phyloP scores from a whole-genome alignment of 2,888 invertebrate genomes.

The Eristalis intricaria region DNA sequence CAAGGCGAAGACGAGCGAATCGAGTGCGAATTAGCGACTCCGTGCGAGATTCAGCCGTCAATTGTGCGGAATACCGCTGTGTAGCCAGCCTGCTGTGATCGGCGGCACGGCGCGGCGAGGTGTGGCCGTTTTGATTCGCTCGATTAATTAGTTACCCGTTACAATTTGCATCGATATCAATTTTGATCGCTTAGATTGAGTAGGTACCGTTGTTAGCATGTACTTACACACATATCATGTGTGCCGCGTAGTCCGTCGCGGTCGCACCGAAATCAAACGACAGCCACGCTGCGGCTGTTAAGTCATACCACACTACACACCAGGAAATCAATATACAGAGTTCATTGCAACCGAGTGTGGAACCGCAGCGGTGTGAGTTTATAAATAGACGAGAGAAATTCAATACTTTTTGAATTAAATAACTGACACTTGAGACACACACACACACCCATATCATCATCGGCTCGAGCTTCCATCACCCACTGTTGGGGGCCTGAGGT shows the following conservation, averaged over 20 bases:
- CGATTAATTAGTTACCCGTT: slow-evolving; percentile 29
- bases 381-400: slow-evolving; percentile 59
- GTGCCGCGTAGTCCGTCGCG: not conserved
- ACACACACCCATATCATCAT: slow-evolving; percentile 32
- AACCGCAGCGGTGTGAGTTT: slow-evolving; percentile 47
- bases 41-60: slow-evolving; percentile 32
- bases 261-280: not conserved
- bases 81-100: not conserved
- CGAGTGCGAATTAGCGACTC: slow-evolving; percentile 44
- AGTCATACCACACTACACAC: slow-evolving; percentile 45
- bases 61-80: slow-evolving; percentile 12
- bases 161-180: not conserved
- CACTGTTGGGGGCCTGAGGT: not conserved
- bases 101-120: not conserved
- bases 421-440: slow-evolving; percentile 62
- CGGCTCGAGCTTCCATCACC: slow-evolving; percentile 15
- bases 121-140: not conserved
- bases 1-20: slow-evolving; percentile 12
- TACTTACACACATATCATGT: not conserved
- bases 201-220: not conserved
- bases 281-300: slow-evolving; percentile 45
- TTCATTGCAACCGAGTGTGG: slow-evolving; percentile 66
- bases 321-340: slow-evolving; percentile 69
- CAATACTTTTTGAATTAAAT: slow-evolving; percentile 58
- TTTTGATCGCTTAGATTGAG: not conserved